These are phyloP conservation scores for Chaetodon auriga DNA, from an alignment of 2,113 vertebrate genomes.

Conservation along the genomic window DNA sequence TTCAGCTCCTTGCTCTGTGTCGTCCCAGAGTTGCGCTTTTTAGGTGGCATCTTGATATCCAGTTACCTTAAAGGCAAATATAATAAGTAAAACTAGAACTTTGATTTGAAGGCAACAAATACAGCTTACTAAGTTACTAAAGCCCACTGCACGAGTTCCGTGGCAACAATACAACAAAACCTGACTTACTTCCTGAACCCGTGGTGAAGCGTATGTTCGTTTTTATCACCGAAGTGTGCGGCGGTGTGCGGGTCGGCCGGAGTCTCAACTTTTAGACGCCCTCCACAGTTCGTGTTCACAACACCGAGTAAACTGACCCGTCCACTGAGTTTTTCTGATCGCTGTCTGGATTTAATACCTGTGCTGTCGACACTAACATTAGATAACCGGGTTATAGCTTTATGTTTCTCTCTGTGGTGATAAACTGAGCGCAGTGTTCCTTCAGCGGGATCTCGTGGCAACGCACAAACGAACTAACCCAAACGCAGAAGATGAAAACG, in stretches of 20 bases:
- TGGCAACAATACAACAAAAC: slow-evolving; percentile 65
- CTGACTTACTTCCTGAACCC: slow-evolving; percentile 60
- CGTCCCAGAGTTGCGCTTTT: slow-evolving; percentile 77
- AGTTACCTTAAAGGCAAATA: background rate
- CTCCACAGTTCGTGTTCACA: background rate
- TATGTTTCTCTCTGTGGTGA: too few species aligned
- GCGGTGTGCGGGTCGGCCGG: background rate
- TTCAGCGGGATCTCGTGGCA: slow-evolving; percentile 14
- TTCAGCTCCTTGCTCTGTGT: slow-evolving; percentile 76
- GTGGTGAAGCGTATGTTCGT: slow-evolving; percentile 23
- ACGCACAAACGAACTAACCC: slow-evolving; percentile 63
- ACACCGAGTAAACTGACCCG: too few species aligned
- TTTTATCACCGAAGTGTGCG: slow-evolving; percentile 20
- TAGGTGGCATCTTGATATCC: slow-evolving; percentile 79
- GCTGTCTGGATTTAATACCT: accelerated
- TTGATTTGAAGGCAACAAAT: background rate
- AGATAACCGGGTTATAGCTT: accelerated
- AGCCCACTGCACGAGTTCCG: slow-evolving; percentile 56
- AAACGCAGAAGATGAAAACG: slow-evolving; percentile 65
- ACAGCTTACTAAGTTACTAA: slow-evolving; percentile 49
- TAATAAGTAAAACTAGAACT: background rate
- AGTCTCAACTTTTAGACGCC: too few species aligned
- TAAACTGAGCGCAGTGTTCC: accelerated
- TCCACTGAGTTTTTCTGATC: background rate
- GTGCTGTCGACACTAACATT: accelerated